Base-by-base conservation (phyloP, 2,113 vertebrate genomes). In the Pseudorectes ferrugineus region DNA sequence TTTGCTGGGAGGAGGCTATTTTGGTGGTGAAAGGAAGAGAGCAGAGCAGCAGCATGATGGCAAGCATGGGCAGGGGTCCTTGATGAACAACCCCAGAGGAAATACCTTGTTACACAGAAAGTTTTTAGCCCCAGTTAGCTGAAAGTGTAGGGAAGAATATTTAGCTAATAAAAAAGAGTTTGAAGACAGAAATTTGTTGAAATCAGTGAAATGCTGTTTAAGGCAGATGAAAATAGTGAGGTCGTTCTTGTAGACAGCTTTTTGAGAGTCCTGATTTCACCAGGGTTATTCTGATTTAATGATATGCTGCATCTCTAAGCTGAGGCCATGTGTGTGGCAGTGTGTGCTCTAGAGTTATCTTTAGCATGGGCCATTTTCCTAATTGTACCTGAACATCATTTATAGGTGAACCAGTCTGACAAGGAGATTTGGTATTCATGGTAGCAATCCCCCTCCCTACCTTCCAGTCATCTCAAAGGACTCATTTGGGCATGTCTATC, bases 401-500 rank as follows among this genome's bases (percentile, higher is more conserved):
- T 87, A 43, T n/a, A 48, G 62, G 45, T 36, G 33, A 85, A 31
- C 38, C 21, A 59, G 31, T 59, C 67, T 85, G 43, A n/a, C 85
- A 85, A 65, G 66, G 36, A 80, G 35, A 63, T 93, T 85, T 86
- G 65, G 38, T 92, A 87, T 91, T 95, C 74, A 26, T n/a, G 40
- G 54, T 72, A 81, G 59, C 55, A 88, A 12, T 33, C 19, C 10
- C 10, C 15, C 86, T 93, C 38, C 45, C n/a, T 72, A 88, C 35
- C n/a, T 76, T 54, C 26, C 51, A 94, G 79, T 74, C 46, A 45
- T 77, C 70, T 92, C 31, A 4, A 62, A 95, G 57, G 58, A 79
- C 81, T 89, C 77, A 83, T 92, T 68, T 92, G 79, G 51, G 58
- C 77, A 82, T 95, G 46, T 48, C 81, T 88, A 92, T 95, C 88